Evolutionary conservation across 2,888 invertebrate genomes (phyloP).

Genomic region (Cephus sareptanus): DNA sequence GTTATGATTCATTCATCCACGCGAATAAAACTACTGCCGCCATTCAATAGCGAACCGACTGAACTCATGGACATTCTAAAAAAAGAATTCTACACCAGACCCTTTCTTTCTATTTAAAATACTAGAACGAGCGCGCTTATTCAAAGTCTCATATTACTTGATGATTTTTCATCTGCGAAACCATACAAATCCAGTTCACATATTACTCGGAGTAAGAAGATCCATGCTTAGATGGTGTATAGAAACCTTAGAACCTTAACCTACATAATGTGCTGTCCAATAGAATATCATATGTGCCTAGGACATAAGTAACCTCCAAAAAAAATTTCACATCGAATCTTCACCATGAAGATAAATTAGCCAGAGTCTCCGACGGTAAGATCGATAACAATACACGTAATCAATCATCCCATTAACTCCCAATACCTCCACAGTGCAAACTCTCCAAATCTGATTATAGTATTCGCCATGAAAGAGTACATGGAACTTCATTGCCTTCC

Average conservation of each 20-base stretch:
- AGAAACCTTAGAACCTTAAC: conserved; percentile 34
- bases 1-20: background rate
- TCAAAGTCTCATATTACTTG: conserved; percentile 27
- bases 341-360: background rate
- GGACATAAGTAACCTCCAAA: background rate
- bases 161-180: conserved; percentile 32
- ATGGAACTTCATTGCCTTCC: background rate
- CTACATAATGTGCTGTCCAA: conserved; percentile 26
- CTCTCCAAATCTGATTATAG: background rate
- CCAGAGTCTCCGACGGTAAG: background rate
- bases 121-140: background rate
- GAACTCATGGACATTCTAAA: no score
- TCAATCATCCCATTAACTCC: background rate
- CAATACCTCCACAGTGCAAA: background rate
- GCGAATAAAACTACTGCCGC: background rate
- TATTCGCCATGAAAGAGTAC: background rate
- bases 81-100: background rate
- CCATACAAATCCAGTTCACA: conserved; percentile 32
- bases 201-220: conserved; percentile 23
- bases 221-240: conserved; percentile 31
- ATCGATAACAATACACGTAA: background rate
- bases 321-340: background rate
- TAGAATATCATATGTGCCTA: conserved; percentile 22
- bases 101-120: background rate
- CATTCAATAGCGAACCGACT: no score